Evolutionary conservation across 2,888 invertebrate genomes (phyloP), one percentile per base, ranked within the genome.

Genomic region (Ecliptopera silaceata): DNA sequence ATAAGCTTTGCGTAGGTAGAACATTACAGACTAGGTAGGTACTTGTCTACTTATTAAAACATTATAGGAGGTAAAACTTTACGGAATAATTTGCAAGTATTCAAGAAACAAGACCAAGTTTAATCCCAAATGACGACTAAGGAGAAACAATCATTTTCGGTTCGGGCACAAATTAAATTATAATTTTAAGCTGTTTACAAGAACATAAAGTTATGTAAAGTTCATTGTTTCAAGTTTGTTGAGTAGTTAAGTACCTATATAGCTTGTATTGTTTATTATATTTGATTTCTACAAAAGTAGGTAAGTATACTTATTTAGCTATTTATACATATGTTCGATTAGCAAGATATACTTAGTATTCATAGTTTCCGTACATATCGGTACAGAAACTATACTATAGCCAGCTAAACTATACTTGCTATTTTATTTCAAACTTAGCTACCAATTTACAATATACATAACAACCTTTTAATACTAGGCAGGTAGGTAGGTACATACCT

Each of bases 141-240:
- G 32, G 26, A 49, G 53, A 41, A 56, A 48, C 52, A 58, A 53
- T 58, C 29, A 50, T 58, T 58, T 54, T 53, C 44, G 42, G 58
- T 58, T 49, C 26, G 44, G 44, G 48, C 44, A 34, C 48, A 46
- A 58, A 49, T 58, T 49, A 45, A 49, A 53, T 46, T 50, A 58
- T 53, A 53, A 53, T 53, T 58, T 49, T 52, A 49, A 53, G 58
- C 49, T 52, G 52, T 57, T 38, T 47, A 48, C 44, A 52, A 47
- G 44, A 52, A 57, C 48, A 38, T 48, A 11, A 32, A 39, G 47
- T 48, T 46, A 22, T 48, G 38, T 31, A 31, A 56, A 52, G 47
- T 53, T 44, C 44, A 49, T 48, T 48, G 39, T 44, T 36, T 32
- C 43, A 32, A 52, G 52, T 52, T 52, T 52, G 32, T 50, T 32